phyloP scores from a whole-genome alignment of 2,888 invertebrate species.

The Rotaria socialis region DNA sequence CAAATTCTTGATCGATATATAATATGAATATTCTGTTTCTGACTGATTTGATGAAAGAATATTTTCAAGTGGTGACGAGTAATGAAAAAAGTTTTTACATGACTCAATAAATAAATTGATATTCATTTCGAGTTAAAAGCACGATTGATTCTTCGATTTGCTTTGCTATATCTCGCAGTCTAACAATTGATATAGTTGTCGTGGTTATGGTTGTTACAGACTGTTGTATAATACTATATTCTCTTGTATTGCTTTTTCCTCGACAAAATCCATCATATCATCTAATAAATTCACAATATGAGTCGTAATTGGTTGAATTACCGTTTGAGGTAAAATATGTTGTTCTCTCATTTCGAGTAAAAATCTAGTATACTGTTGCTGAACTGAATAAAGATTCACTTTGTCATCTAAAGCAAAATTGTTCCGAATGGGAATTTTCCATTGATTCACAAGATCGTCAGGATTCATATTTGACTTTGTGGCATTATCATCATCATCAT shows the following conservation, averaged over 20 bases:
- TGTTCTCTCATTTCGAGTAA: neutral
- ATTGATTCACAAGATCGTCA: neutral
- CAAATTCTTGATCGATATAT: neutral
- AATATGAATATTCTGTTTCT: neutral
- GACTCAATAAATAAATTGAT: neutral
- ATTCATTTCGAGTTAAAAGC: neutral
- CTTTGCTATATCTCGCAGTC: neutral
- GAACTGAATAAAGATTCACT: neutral
- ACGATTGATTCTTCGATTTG: neutral
- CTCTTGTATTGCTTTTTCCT: neutral
- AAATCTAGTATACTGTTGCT: neutral
- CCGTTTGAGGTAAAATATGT: neutral
- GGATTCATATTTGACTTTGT: neutral
- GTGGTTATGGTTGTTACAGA: neutral
- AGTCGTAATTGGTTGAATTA: neutral
- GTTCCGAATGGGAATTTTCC: neutral
- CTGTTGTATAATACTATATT: neutral
- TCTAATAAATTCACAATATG: neutral
- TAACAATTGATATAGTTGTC: neutral
- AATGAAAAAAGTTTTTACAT: neutral
- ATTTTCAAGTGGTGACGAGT: neutral
- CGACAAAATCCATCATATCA: neutral
- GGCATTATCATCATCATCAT: neutral
- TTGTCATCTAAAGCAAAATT: neutral
- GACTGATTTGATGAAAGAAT: neutral